phyloP scores from a whole-genome alignment of 2,797 vertebrate genomes.

The Huso huso region DNA sequence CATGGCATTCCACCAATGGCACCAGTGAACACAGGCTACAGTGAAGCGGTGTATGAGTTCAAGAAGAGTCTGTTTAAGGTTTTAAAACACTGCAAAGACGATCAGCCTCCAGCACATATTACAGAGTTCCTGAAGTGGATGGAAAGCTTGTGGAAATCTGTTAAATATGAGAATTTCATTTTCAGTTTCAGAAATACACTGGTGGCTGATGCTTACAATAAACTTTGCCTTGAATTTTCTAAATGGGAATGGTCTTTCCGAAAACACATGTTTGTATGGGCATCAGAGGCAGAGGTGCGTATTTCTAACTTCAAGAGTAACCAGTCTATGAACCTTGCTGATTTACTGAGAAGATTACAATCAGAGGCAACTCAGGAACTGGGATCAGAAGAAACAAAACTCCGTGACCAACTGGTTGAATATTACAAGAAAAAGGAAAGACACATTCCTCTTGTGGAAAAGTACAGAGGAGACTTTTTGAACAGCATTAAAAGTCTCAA shows the following conservation, averaged over 20 bases:
- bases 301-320: slow-evolving; percentile 22
- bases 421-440: slow-evolving; percentile 38
- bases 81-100: slow-evolving; percentile 45
- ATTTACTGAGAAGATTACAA: slow-evolving; percentile 32
- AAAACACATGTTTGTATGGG: slow-evolving; percentile 46
- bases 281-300: slow-evolving; percentile 34
- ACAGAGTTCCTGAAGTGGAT: slow-evolving; percentile 51
- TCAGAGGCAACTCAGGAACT: slow-evolving; percentile 38
- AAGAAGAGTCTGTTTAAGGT: slow-evolving; percentile 57
- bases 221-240: slow-evolving; percentile 23
- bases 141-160: slow-evolving; percentile 35
- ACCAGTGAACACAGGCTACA: no score
- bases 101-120: slow-evolving; percentile 34
- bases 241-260: slow-evolving; percentile 30
- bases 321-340: slow-evolving; percentile 18
- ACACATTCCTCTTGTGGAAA: slow-evolving; percentile 40
- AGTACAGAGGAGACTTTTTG: slow-evolving; percentile 40
- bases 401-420: slow-evolving; percentile 34
- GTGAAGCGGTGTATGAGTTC: slow-evolving; percentile 44
- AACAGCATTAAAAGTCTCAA: slow-evolving; percentile 38
- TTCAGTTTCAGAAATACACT: slow-evolving; percentile 37
- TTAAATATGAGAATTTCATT: slow-evolving; percentile 23
- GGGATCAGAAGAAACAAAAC: slow-evolving; percentile 33
- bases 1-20: no score
- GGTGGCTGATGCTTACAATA: slow-evolving; percentile 31